Conservation (phyloP, 2,113 vertebrate species). For the Dunckerocampus dactyliophorus region DNA sequence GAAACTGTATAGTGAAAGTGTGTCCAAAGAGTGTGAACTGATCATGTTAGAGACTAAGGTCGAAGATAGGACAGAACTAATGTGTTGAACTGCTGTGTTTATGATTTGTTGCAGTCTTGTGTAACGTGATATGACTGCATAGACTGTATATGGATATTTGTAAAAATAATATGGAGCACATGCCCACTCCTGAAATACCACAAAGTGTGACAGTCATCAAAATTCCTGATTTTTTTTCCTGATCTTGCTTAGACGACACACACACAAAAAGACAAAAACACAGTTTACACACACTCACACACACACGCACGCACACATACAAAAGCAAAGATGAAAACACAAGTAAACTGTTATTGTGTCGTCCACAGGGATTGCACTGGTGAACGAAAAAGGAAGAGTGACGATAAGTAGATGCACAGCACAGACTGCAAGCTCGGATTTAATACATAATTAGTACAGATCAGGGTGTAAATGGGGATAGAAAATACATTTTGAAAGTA, state of each 20-base stretch:
- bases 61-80: background rate
- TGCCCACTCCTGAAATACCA: background rate
- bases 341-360: background rate
- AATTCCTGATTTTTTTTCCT: background rate
- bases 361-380: background rate
- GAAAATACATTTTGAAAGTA: background rate
- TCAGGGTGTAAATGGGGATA: background rate
- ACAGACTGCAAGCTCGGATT: background rate
- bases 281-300: too few species aligned
- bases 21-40: too few species aligned
- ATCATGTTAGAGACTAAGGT: too few species aligned
- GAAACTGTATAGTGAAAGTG: too few species aligned
- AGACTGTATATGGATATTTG: background rate
- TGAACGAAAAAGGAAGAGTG: slow-evolving; percentile 2
- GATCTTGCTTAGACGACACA: too few species aligned
- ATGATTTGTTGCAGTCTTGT: background rate
- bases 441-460: background rate
- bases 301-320: background rate
- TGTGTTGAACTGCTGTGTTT: background rate
- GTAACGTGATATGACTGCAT: background rate
- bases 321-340: background rate
- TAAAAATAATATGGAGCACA: background rate
- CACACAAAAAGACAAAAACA: too few species aligned
- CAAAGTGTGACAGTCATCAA: background rate
- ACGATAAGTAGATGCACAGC: background rate